These are phyloP conservation scores for Ptilonorhynchus violaceus DNA, from an alignment of 2,113 vertebrate species.

Conservation along the genomic window DNA sequence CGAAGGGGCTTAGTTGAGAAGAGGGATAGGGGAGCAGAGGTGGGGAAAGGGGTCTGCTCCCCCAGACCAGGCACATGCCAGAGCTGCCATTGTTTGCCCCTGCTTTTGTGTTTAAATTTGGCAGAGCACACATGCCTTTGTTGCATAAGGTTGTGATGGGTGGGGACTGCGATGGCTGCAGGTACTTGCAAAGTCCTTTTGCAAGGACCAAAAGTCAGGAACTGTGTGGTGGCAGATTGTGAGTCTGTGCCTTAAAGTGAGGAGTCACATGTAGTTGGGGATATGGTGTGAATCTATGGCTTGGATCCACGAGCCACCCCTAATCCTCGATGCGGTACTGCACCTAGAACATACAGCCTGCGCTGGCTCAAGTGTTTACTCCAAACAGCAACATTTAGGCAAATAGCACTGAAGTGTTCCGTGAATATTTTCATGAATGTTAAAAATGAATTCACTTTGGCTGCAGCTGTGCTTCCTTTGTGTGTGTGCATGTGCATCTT, in stretches of 20 bases:
- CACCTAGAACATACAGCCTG: background rate
- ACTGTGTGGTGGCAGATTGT: background rate
- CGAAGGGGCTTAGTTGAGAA: background rate
- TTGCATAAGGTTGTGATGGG: background rate
- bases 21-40: background rate
- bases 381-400: conserved; percentile 37
- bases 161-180: background rate
- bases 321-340: background rate
- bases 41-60: background rate
- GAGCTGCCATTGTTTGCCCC: background rate
- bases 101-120: background rate
- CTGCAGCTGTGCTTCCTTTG: conserved; percentile 71
- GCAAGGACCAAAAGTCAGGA: background rate
- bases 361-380: conserved; percentile 50
- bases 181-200: background rate
- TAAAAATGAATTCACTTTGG: conserved; percentile 64
- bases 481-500: conserved; percentile 36
- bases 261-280: background rate
- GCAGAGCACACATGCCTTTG: background rate
- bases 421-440: conserved; percentile 67
- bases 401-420: conserved; percentile 43
- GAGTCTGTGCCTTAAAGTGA: background rate
- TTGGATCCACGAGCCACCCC: background rate
- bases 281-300: background rate
- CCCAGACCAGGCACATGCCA: background rate